Evolutionary conservation across 2,797 vertebrate genomes (phyloP), one percentile per base, ranked within the genome.

Genomic region (Chiroxiphia lanceolata): DNA sequence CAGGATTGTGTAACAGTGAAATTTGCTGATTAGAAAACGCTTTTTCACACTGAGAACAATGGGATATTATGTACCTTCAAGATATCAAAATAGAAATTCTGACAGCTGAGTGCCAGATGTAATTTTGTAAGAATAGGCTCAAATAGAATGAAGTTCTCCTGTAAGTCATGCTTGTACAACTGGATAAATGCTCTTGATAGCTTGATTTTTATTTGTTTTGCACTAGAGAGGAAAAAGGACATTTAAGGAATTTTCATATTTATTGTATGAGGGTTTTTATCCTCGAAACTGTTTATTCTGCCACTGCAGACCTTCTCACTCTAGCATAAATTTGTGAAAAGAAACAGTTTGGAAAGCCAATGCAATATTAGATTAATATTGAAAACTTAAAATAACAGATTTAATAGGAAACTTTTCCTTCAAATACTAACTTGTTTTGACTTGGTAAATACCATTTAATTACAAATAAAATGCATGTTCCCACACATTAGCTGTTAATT

Each of bases 11-110:
- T 44, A 83, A 56, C 68, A 75, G 42, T 59, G 79, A 88, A 87
- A 83, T 91, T 22, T 84, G 23, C 83, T 90, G 88, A 93, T 95
- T 70, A 94, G 80, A 78, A 88, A 93, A 77, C 69, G 51, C 36
- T 90, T 90, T 86, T 78, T 69, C 50, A 67, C 60, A 20, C 34
- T 57, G 63, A 94, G 70, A 94, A 76, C 57, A 90, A 80, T 69
- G 51, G 0, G 1, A 34, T 79, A 68, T 61, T 69, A 36, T 38
- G 33, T 56, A 70, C 70, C 94, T 93, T 57, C 56, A 85, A 83
- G 47, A 74, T 48, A 57, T 78, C 80, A 90, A 77, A 95, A 83
- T 17, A 71, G 45, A 93, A 89, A 54, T 90, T 88, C 84, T 92
- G 88, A 44, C 65, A 86, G 67, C 83, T 87, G 79, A 95, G 31